These are phyloP conservation scores for Coregonus clupeaformis DNA, from an alignment of 2,113 vertebrate species.

Conservation along the genomic window DNA sequence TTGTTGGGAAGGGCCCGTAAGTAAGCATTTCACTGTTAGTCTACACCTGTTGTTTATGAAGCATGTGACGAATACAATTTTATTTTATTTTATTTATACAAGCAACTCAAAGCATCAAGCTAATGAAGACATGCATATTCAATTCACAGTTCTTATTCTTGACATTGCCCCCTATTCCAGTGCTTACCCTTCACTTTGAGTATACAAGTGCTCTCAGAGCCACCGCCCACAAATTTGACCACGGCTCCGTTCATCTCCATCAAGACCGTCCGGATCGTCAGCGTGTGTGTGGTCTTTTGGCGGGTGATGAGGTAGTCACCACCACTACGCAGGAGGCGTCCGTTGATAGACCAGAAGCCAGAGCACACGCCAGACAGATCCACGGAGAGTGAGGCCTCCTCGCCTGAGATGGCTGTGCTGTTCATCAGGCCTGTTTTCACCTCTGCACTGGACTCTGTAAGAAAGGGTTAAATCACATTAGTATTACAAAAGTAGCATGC, in stretches of 20 bases:
- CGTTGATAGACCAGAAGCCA: slow-evolving; percentile 85
- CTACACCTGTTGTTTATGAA: no score
- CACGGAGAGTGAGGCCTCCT: slow-evolving; percentile 83
- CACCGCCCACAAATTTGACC: slow-evolving; percentile 85
- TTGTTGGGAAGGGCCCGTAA: no score
- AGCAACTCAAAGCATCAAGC: no score
- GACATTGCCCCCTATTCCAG: neutral
- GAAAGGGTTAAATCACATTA: slow-evolving; percentile 3
- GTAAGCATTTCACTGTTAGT: no score
- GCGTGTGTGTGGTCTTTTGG: slow-evolving; percentile 78
- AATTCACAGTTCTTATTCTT: neutral
- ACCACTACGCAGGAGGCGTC: slow-evolving; percentile 78
- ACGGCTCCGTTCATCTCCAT: slow-evolving; percentile 75
- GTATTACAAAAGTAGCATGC: neutral
- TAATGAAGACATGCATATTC: no score
- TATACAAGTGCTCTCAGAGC: slow-evolving; percentile 78
- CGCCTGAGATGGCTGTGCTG: slow-evolving; percentile 67
- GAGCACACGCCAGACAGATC: slow-evolving; percentile 81
- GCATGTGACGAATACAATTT: no score
- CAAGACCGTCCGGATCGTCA: slow-evolving; percentile 79
- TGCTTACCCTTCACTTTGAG: slow-evolving; percentile 84
- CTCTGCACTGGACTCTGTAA: slow-evolving; percentile 80
- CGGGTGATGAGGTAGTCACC: slow-evolving; percentile 78
- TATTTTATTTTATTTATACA: no score
- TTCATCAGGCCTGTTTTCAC: slow-evolving; percentile 79